Percentiles rank a stretch among this genome's conserved stretches.
phyloP scores from a whole-genome alignment of 2,888 invertebrate genomes.

The Heliconius charithonia region DNA sequence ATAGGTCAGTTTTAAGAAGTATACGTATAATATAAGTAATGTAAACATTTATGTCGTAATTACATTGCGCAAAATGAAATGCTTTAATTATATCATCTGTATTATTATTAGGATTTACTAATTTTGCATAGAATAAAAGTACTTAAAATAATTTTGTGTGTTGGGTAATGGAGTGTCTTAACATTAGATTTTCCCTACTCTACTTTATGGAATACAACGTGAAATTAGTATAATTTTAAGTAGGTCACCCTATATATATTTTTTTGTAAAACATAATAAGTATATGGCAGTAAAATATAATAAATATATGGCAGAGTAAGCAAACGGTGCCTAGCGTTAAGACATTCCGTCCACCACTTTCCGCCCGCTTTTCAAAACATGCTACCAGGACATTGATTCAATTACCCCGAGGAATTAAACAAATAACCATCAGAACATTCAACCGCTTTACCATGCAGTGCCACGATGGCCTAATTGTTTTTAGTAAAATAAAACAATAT shows the following conservation, averaged over 20 bases:
- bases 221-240: too few species aligned
- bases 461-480: background rate
- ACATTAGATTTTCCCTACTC: too few species aligned
- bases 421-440: background rate
- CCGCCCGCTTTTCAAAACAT: background rate
- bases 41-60: slow-evolving; percentile 17
- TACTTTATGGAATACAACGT: background rate
- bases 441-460: background rate
- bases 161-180: background rate
- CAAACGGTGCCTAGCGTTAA: too few species aligned
- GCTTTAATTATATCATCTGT: background rate
- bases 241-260: too few species aligned
- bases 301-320: too few species aligned
- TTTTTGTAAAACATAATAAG: too few species aligned
- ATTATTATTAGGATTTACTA: background rate
- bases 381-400: background rate
- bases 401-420: background rate
- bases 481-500: background rate
- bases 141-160: background rate
- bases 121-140: background rate
- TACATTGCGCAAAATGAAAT: background rate
- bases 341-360: background rate
- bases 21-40: background rate
- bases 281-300: too few species aligned
- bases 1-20: slow-evolving; percentile 47